Conservation (phyloP, 2,797 vertebrate genomes). For the Rhinogobio ventralis region DNA sequence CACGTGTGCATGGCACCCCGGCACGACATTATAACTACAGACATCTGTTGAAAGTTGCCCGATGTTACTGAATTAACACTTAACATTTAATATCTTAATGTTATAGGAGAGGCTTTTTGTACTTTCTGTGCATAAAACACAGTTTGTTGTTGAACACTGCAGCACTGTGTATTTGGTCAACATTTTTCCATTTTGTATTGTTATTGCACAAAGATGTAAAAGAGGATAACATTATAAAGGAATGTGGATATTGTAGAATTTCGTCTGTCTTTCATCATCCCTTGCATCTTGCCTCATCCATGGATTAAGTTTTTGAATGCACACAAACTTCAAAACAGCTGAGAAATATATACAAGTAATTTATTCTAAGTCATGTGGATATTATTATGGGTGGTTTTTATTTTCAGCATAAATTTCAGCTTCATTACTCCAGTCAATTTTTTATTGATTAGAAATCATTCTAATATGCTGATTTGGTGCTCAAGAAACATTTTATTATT, state of each 20-base stretch:
- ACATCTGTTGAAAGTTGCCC: constrained; percentile 22
- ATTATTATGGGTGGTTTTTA: not conserved
- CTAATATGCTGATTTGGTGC: not conserved
- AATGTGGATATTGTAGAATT: not conserved
- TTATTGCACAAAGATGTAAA: constrained; percentile 4
- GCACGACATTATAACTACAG: not conserved
- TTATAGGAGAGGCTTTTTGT: not conserved
- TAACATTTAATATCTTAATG: not conserved
- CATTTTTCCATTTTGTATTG: not conserved
- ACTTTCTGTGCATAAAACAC: not conserved
- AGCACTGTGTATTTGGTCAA: not conserved
- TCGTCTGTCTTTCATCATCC: not conserved
- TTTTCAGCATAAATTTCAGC: not conserved
- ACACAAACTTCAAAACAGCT: not conserved
- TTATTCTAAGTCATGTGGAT: not conserved
- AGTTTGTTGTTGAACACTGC: constrained; percentile 2
- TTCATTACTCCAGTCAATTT: not conserved
- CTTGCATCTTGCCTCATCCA: constrained; percentile 11
- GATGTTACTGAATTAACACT: not conserved
- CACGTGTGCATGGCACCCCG: not conserved
- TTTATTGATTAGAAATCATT: not conserved
- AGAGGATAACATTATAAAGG: not conserved
- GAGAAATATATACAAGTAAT: not conserved
- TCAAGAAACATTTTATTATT: no score
- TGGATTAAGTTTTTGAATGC: not conserved